These are phyloP conservation scores for Rhodophaea formosa DNA, from an alignment of 2,888 invertebrate genomes.

Conservation along the genomic window DNA sequence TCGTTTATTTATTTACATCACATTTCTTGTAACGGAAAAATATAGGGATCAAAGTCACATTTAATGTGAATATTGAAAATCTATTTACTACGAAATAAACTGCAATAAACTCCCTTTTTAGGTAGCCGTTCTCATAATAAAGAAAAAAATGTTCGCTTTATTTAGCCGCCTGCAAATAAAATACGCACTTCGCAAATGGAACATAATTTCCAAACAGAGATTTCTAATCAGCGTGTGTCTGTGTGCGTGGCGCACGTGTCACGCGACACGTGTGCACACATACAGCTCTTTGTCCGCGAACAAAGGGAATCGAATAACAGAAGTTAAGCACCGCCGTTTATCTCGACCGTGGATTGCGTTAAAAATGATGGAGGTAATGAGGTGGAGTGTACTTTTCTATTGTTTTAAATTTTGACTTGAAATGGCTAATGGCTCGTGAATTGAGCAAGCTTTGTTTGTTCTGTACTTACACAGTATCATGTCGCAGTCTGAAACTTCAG, in stretches of 20 bases:
- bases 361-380: not conserved
- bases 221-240: conserved; percentile 14
- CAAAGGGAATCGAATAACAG: conserved; percentile 33
- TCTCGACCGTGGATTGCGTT: conserved; percentile 9
- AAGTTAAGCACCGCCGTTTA: not conserved
- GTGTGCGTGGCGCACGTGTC: conserved; percentile 22
- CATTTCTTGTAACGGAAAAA: too few species aligned
- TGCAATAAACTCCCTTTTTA: too few species aligned
- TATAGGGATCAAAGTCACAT: too few species aligned
- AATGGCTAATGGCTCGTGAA: not conserved
- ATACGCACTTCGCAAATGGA: conserved; percentile 4
- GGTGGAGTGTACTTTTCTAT: not conserved
- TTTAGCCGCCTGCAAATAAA: not conserved
- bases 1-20: too few species aligned
- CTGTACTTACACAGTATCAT: too few species aligned
- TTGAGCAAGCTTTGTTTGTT: too few species aligned
- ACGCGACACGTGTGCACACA: conserved; percentile 30
- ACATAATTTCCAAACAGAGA: conserved; percentile 4
- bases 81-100: too few species aligned
- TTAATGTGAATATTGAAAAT: too few species aligned
- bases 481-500: too few species aligned
- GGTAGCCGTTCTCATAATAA: too few species aligned
- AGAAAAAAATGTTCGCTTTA: not conserved
- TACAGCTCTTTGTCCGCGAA: conserved; percentile 41
- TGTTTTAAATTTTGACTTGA: not conserved